phyloP scores from a whole-genome alignment of 1,140 invertebrate species.

The Leptinotarsa defecta region DNA sequence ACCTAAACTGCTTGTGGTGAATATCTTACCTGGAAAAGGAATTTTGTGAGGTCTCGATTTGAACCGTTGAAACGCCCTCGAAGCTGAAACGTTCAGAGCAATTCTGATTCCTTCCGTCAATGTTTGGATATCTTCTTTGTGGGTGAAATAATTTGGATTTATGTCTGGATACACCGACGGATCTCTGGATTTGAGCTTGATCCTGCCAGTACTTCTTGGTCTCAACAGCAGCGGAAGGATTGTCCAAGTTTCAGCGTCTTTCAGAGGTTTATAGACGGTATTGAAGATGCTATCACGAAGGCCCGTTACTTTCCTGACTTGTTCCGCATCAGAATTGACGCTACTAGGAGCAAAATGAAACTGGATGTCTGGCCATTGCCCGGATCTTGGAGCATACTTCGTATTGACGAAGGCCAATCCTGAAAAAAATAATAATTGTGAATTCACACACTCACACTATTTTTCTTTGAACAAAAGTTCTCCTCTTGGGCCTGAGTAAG shows the following conservation, averaged over 20 bases:
- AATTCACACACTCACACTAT: too few relatives aligned
- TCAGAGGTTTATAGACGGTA: conserved; percentile 81
- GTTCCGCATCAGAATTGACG: conserved; percentile 78
- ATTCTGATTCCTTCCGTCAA: conserved; percentile 82
- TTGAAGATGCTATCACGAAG: conserved; percentile 81
- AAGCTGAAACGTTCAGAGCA: conserved; percentile 77
- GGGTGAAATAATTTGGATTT: conserved; percentile 89
- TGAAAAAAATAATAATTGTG: conserved; percentile 1
- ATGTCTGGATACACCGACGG: conserved; percentile 83
- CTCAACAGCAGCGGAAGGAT: conserved; percentile 79
- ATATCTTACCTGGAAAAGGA: conserved; percentile 67
- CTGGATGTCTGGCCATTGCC: conserved; percentile 83
- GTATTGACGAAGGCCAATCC: conserved; percentile 83
- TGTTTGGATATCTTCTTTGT: conserved; percentile 75
- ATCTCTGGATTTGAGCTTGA: conserved; percentile 77
- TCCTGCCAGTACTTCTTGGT: conserved; percentile 81
- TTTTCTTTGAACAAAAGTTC: too few relatives aligned
- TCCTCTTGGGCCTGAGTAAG: too few relatives aligned
- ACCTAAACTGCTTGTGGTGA: too few relatives aligned
- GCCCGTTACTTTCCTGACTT: conserved; percentile 70
- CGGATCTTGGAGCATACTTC: conserved; percentile 74
- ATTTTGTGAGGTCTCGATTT: conserved; percentile 77
- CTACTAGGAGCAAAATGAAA: conserved; percentile 85
- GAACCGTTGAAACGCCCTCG: conserved; percentile 78
- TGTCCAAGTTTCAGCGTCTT: conserved; percentile 80